Base-by-base conservation (phyloP, 2,888 invertebrate genomes). In the Leptinotarsa juncta region DNA sequence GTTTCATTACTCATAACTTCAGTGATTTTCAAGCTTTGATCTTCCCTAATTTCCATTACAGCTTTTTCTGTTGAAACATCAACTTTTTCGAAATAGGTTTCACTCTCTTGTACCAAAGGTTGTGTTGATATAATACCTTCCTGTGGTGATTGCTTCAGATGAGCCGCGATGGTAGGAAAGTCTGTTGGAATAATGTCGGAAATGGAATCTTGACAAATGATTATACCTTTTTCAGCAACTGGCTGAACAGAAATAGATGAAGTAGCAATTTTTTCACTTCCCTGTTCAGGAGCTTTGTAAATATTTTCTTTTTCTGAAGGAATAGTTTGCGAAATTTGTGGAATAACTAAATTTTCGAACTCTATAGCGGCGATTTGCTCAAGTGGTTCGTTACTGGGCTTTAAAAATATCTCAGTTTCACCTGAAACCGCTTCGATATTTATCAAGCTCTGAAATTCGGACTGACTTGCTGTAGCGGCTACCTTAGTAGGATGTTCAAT, bases 341-440 rank as follows among this genome's bases (percentile, higher is more conserved):
- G 86, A 71, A 89, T 88, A 72, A 86, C 87, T 75, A 87, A 89
- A 71, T 88, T 85, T 82, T 89, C 88, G 78, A 88, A 84, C 74
- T 86, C 86, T 71, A 86, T 68, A 51, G 87, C 87, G 79, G 89
- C 89, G 73, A 83, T 87, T 80, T 89, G 88, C 77, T 88, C 85
- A 80, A 87, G 88, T 18, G 89, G 85, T 75, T 88, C 81, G 4
- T 89, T 83, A 86, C 90, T 89, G 65, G 89, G 88, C 71, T 87
- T 87, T 60, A 89, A 80, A 73, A 89, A 83, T 67, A 84, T 87
- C 89, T 93, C 93, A 77, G 89, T 89, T 88, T 94, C 93, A 76
- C 89, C 90, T 42, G 84, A 84, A 77, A 90, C 87, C 18, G 90
- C 89, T 82, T 92, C 90, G 65, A 89, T 89, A 60, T 90, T 88